Base-by-base conservation (phyloP, 2,888 invertebrate species). In the Saturnia japonica region DNA sequence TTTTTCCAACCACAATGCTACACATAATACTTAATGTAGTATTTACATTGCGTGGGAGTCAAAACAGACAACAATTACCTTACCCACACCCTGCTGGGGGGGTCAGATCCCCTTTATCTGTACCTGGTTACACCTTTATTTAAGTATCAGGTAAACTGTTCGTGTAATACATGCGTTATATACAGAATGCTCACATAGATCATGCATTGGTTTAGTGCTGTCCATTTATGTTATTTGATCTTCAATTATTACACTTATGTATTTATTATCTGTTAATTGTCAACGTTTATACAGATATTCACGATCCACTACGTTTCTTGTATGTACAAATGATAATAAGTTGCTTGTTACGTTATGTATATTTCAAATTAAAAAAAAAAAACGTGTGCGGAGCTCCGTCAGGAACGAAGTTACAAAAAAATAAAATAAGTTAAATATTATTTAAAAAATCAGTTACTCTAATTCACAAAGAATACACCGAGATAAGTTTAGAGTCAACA, bases 201-300 rank as follows among this genome's bases (percentile, higher is more conserved):
- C 62, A 62, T 34, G 62, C 62, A 25, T 34, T 19, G 34, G 62
- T 62, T 62, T 14, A 62, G 62, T 62, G 62, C 34, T 12, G 16
- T 62, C 25, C 3, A 28, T 62, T 34, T 34, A 1, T 62, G 11
- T 62, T 34, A 62, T 62, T 62, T 16, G 62, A 1, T 34, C 16
- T 12, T 16, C 16, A 62, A 62, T 34, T 28, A 19, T 62, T 34
- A 62, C 34, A 8, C 34, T 62, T 16, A 28, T 16, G 62, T 62
- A 16, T 62, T 34, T 62, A 62, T 62, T 62, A 14, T 34, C 34
- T 34, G 28, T 62, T 34, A 62, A 62, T 28, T 62, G 6, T 62
- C 54, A 22, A 54, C 54, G 22, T 54, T 11, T 22, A 22, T 54
- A 54, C 9, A 22, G 54, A 54, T 54, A 22, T 54, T 54, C 11